Conservation (phyloP, 2,797 vertebrate genomes). For the Tadarida brasiliensis region DNA sequence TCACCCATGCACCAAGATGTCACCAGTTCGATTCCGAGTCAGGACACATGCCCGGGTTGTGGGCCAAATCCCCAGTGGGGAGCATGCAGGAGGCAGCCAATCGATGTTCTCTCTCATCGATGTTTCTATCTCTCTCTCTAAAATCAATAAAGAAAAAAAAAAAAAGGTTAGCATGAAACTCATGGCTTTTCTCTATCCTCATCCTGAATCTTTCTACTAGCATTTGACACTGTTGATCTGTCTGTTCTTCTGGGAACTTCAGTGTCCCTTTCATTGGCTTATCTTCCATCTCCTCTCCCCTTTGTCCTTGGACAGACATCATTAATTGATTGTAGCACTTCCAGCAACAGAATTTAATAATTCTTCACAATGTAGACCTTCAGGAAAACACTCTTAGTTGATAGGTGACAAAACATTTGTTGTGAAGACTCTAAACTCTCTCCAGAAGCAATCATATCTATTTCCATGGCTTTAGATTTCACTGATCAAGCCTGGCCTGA, state of each 20-base stretch:
- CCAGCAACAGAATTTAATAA: constrained; percentile 9
- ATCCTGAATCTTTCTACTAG: not conserved
- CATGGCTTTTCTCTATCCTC: not conserved
- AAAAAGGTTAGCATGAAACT: not conserved
- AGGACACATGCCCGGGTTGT: no score
- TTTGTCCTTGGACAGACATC: not conserved
- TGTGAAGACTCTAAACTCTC: constrained; percentile 16
- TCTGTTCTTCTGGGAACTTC: constrained; percentile 29
- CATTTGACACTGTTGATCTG: not conserved
- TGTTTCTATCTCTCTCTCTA: no score
- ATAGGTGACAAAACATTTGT: not conserved
- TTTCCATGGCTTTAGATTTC: constrained; percentile 12
- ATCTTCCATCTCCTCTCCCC: not conserved
- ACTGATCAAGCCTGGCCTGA: not conserved
- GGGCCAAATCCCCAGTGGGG: no score
- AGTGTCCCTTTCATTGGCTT: not conserved
- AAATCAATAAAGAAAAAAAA: no score
- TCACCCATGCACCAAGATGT: no score
- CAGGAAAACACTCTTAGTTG: not conserved
- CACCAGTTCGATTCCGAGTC: no score
- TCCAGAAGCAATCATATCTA: not conserved
- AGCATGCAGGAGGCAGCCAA: no score
- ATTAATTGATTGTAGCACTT: not conserved
- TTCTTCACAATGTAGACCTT: not conserved
- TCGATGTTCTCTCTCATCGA: no score